Conservation (phyloP, 2,113 vertebrate genomes). For the Pipra filicauda region DNA sequence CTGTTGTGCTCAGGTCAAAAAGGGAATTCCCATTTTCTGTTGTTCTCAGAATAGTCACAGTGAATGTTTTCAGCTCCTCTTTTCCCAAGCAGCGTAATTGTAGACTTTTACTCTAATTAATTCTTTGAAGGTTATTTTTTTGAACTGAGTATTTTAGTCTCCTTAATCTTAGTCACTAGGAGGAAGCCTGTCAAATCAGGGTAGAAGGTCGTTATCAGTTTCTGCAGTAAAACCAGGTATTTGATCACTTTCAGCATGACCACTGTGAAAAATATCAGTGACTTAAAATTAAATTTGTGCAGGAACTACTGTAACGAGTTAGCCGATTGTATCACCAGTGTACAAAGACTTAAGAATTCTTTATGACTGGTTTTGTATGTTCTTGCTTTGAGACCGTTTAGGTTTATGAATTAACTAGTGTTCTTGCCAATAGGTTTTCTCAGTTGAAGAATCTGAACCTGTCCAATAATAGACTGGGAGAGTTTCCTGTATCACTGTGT, state of each 20-base stretch:
- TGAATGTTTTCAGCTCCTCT: not conserved
- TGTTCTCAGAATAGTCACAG: not conserved
- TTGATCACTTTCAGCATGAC: not conserved
- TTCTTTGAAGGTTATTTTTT: not conserved
- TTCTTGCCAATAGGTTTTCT: constrained; percentile 83
- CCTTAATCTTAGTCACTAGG: not conserved
- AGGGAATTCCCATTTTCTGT: not conserved
- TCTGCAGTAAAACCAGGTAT: not conserved
- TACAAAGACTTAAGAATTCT: not conserved
- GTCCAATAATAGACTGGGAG: constrained; percentile 91
- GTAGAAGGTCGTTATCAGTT: not conserved
- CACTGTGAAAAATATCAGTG: not conserved
- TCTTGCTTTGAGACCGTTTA: not conserved
- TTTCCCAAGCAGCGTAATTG: not conserved
- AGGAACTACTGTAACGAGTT: not conserved
- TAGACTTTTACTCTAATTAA: not conserved
- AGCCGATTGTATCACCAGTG: not conserved
- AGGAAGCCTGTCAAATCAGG: not conserved
- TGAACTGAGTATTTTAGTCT: not conserved
- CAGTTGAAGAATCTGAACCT: constrained; percentile 94
- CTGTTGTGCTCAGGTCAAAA: not conserved
- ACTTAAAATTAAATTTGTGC: not conserved
- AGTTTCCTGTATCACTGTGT: constrained; percentile 88
- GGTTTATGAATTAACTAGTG: constrained; percentile 2
- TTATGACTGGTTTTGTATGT: not conserved